phyloP scores from a whole-genome alignment of 2,888 invertebrate genomes.

The Exephanes ischioxanthus region DNA sequence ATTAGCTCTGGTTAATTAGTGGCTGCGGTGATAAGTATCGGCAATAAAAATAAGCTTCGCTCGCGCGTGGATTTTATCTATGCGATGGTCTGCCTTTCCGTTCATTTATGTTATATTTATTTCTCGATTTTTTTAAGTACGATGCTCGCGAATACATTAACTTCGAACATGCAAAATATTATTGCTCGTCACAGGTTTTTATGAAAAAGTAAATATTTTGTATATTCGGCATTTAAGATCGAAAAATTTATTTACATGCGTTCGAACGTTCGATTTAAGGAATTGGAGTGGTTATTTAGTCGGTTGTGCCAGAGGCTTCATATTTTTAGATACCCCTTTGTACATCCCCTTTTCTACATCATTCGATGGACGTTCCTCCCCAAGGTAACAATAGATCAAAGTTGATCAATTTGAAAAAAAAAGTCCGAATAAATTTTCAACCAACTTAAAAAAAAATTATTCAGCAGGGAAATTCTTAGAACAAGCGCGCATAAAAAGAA shows the following conservation, averaged over 20 bases:
- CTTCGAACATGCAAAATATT: neutral
- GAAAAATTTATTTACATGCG: neutral
- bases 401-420: too few species aligned
- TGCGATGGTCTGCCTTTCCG: slow-evolving; percentile 57
- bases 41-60: slow-evolving; percentile 19
- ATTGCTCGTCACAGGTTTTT: neutral
- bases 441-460: too few species aligned
- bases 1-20: slow-evolving; percentile 25
- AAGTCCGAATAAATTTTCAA: too few species aligned
- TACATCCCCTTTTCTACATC: too few species aligned
- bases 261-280: neutral
- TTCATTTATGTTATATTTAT: neutral
- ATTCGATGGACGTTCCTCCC: too few species aligned
- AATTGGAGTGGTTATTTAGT: neutral
- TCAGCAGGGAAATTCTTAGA: neutral
- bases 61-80: slow-evolving; percentile 45
- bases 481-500: neutral
- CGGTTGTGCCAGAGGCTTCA: too few species aligned
- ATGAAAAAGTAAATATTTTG: neutral
- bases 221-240: neutral
- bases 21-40: slow-evolving; percentile 17
- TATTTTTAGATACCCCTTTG: too few species aligned
- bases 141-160: neutral
- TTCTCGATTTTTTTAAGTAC: neutral
- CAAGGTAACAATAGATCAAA: too few species aligned